Evolutionary conservation across 2,113 vertebrate genomes (phyloP), one percentile per base, ranked within the genome.

Genomic region (Megaceryle torquata): DNA sequence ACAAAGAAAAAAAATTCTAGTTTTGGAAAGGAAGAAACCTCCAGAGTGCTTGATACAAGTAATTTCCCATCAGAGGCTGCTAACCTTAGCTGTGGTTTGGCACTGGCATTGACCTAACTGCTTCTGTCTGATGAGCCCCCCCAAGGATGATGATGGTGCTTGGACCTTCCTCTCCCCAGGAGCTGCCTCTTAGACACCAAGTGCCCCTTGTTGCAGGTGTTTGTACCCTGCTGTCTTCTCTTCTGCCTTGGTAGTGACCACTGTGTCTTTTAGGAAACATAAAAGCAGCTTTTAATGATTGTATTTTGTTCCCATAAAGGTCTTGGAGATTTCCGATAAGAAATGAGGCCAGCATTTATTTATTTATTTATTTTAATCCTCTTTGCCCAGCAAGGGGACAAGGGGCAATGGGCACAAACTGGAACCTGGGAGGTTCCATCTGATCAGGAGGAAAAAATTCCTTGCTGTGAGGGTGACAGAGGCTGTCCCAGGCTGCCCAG

Each of bases 21-120:
- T 85, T 88, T 88, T 94, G 96, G 95, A 92, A 94, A 91, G 91
- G 74, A 92, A 68, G 77, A 92, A 96, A 24, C 92, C 93, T 94
- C 89, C 59, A 25, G 67, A 43, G 54, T 63, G 75, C 85, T 93
- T 2, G 0, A 39, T 76, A 44, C 64, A 69, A 96, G 81, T 81
- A 20, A 82, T 79, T 95, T 96, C 95, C 93, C 88, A 91, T 76
- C 86, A 95, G 81, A 84, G 88, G 37, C 50, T 88, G 80, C 83
- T 75, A 53, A 79, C 77, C 88, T 84, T 63, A 39, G 88, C 91
- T 96, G 96, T 95, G 95, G 91, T 95, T 95, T 97, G 96, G 93
- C 83, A 53, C 60, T 48, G 64, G 43, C 65, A 61, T 37, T 69
- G 28, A 71, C 63, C 63, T 50, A 14, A n/a, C 64, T 75, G 57